These are phyloP conservation scores for Kradibia gibbosae DNA, from an alignment of 1,140 invertebrate species.

Conservation along the genomic window DNA sequence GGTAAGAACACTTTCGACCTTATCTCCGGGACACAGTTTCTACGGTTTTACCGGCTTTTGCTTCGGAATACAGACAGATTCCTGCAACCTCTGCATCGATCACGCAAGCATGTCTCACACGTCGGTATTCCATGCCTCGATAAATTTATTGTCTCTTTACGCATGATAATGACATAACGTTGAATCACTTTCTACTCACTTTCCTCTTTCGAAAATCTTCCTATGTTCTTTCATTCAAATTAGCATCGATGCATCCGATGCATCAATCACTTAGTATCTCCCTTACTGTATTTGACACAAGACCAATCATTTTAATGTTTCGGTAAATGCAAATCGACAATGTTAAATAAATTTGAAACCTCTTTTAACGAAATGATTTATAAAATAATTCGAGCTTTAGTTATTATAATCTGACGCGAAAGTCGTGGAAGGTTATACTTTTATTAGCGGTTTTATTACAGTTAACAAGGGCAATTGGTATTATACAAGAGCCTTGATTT, in stretches of 20 bases:
- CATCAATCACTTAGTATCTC: too few species aligned
- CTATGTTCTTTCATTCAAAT: too few species aligned
- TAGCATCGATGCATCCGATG: too few species aligned
- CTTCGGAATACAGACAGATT: slow-evolving; percentile 14
- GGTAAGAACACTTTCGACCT: slow-evolving; percentile 1
- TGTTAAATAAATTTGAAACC: neutral
- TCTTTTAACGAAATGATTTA: neutral
- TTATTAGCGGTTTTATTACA: slow-evolving; percentile 68
- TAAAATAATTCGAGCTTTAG: slow-evolving; percentile 31
- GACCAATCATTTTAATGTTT: too few species aligned
- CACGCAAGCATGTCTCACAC: neutral
- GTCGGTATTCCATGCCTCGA: slow-evolving; percentile 33
- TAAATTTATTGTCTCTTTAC: neutral
- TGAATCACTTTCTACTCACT: neutral
- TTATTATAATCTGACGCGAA: slow-evolving; percentile 40
- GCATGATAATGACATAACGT: neutral
- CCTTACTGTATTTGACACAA: too few species aligned
- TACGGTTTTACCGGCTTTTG: neutral
- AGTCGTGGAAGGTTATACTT: slow-evolving; percentile 60
- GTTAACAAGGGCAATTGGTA: slow-evolving; percentile 70
- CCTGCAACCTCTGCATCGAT: neutral
- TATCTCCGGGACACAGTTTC: neutral
- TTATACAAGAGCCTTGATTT: slow-evolving; percentile 68
- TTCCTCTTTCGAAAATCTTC: neutral
- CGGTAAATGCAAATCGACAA: too few species aligned